Percentiles rank a stretch among this genome's conserved stretches.
phyloP scores from a whole-genome alignment of 2,888 invertebrate species.

The Erebia ligea region DNA sequence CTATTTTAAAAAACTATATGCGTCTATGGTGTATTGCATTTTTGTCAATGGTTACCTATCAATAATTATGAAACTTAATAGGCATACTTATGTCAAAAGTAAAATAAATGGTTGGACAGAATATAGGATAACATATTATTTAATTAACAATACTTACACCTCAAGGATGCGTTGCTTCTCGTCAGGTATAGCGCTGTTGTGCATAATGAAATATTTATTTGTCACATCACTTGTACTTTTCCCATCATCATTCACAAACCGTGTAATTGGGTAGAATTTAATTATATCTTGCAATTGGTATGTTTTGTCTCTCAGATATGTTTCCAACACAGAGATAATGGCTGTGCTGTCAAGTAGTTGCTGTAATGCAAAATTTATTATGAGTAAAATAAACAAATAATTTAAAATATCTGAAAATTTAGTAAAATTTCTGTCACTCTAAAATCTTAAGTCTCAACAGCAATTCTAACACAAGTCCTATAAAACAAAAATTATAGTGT shows the following conservation, averaged over 20 bases:
- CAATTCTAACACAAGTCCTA: too few species aligned
- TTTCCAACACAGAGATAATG: slow-evolving; percentile 94
- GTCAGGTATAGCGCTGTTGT: slow-evolving; percentile 82
- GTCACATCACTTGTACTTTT: slow-evolving; percentile 88
- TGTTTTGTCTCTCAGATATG: slow-evolving; percentile 86
- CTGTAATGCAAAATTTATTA: slow-evolving; percentile 66
- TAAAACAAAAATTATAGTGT: too few species aligned
- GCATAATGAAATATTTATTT: slow-evolving; percentile 95
- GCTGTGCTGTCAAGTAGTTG: slow-evolving; percentile 97
- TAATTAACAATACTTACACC: slow-evolving; percentile 75
- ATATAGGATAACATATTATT: too few species aligned
- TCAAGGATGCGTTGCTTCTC: slow-evolving; percentile 79
- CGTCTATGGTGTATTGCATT: too few species aligned
- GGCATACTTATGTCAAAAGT: too few species aligned
- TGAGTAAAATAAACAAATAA: background rate
- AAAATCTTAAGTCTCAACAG: too few species aligned
- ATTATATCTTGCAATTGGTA: slow-evolving; percentile 87
- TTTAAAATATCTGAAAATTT: too few species aligned
- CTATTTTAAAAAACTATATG: too few species aligned
- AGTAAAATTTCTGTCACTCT: too few species aligned
- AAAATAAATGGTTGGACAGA: too few species aligned
- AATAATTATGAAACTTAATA: too few species aligned
- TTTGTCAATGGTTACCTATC: too few species aligned
- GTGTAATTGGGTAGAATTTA: slow-evolving; percentile 89
- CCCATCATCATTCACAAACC: slow-evolving; percentile 86